Evolutionary conservation across 2,797 vertebrate species (phyloP).

Genomic region (Hydrocynus forskahlii): DNA sequence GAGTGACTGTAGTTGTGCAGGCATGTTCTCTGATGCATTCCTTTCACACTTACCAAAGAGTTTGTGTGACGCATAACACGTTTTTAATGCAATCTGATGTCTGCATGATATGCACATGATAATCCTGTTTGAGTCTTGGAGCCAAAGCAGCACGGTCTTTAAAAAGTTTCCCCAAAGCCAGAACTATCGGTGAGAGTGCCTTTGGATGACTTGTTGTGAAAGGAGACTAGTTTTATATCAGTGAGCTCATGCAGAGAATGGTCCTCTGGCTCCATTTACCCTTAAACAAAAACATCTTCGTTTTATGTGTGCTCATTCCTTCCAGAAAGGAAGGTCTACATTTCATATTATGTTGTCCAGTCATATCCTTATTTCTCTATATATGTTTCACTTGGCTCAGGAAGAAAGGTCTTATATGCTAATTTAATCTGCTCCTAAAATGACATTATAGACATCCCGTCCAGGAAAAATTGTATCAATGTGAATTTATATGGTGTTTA

Average conservation of each 20-base stretch:
- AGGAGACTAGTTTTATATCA: slow-evolving; percentile 26
- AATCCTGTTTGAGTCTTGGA: slow-evolving; percentile 31
- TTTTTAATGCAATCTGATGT: slow-evolving; percentile 32
- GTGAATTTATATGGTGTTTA: slow-evolving; percentile 54
- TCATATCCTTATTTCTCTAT: background rate
- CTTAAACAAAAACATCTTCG: background rate
- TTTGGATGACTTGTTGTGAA: slow-evolving; percentile 37
- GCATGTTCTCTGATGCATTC: slow-evolving; percentile 1
- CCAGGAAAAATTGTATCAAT: slow-evolving; percentile 66
- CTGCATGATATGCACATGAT: slow-evolving; percentile 31
- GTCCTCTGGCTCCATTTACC: background rate
- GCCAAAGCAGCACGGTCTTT: slow-evolving; percentile 10
- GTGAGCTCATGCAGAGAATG: background rate
- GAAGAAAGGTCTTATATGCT: slow-evolving; percentile 43
- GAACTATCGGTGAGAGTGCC: slow-evolving; percentile 44
- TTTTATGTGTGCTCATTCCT: background rate
- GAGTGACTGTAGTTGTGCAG: background rate
- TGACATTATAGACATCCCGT: slow-evolving; percentile 43
- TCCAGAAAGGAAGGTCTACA: background rate
- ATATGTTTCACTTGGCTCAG: slow-evolving; percentile 39
- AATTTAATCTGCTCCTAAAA: slow-evolving; percentile 43
- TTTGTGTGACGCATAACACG: slow-evolving; percentile 25
- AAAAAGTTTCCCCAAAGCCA: background rate
- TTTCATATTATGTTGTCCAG: background rate
- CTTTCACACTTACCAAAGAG: background rate